Percentiles rank a stretch among this genome's conserved stretches.
Conservation (phyloP, 2,113 vertebrate species). For the Saguinus imperator region DNA sequence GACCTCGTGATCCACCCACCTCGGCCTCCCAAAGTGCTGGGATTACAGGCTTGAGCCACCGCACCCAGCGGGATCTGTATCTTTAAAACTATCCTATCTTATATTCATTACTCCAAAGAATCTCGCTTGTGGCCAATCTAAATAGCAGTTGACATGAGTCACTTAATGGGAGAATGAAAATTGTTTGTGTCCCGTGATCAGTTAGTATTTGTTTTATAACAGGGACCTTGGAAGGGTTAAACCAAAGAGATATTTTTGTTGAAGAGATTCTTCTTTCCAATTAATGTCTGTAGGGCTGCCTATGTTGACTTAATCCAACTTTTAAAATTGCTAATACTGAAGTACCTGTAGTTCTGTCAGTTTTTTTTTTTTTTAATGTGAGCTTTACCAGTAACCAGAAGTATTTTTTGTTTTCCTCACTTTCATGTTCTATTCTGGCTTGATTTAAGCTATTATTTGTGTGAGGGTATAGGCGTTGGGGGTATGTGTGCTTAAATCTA, state of each 20-base stretch:
- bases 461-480: not conserved
- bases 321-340: not conserved
- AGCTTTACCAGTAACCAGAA: not conserved
- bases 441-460: not conserved
- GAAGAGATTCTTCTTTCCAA: not conserved
- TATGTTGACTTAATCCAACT: not conserved
- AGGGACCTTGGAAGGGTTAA: not conserved
- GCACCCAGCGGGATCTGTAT: not conserved
- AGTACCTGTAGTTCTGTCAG: not conserved
- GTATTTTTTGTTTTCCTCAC: not conserved
- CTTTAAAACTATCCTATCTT: not conserved
- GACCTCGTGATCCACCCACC: no score
- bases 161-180: not conserved
- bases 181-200: not conserved
- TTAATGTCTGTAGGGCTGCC: not conserved
- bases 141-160: not conserved
- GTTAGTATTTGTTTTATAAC: slow-evolving; percentile 14
- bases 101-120: not conserved
- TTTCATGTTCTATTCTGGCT: not conserved
- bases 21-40: no score
- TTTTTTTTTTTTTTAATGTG: not conserved
- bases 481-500: not conserved
- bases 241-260: not conserved
- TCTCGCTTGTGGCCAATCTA: not conserved
- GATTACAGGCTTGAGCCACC: no score